These are phyloP conservation scores for Stichodactyla mertensii DNA, from an alignment of 64 coral and sea anemone genomes.

Conservation along the genomic window DNA sequence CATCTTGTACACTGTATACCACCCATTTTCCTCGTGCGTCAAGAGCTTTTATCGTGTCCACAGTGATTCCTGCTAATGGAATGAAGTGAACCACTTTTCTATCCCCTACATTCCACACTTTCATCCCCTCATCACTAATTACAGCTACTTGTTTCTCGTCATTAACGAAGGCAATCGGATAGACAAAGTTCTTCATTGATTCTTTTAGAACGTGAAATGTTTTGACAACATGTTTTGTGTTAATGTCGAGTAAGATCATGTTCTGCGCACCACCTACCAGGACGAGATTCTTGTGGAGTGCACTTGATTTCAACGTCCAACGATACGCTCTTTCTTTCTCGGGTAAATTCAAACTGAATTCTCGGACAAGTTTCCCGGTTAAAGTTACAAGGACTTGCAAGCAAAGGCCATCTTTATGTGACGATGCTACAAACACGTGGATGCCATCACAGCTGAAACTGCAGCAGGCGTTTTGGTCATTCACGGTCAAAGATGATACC, in stretches of 20 bases:
- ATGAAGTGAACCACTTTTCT: constrained; percentile 47
- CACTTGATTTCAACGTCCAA: constrained; percentile 50
- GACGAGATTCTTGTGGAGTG: constrained; percentile 26
- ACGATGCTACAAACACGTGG: constrained; percentile 53
- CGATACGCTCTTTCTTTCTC: constrained; percentile 40
- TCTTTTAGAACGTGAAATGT: constrained; percentile 48
- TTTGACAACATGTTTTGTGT: constrained; percentile 50
- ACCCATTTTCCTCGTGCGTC: constrained; percentile 48
- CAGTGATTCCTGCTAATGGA: constrained; percentile 49
- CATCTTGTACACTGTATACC: constrained; percentile 52
- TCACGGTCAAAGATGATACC: constrained; percentile 60
- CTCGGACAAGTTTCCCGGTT: constrained; percentile 46
- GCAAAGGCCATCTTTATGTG: constrained; percentile 26
- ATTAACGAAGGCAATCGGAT: constrained; percentile 63
- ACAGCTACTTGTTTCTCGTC: constrained; percentile 69
- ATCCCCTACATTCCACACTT: constrained; percentile 51
- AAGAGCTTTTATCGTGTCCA: constrained; percentile 33
- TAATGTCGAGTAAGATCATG: constrained; percentile 63
- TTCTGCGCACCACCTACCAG: constrained; percentile 59
- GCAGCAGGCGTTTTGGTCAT: constrained; percentile 38
- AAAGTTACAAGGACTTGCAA: constrained; percentile 58
- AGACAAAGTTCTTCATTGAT: neutral
- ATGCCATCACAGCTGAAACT: constrained; percentile 74
- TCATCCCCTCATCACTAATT: constrained; percentile 42
- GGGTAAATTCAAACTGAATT: constrained; percentile 55